Conservation (phyloP, 1,140 invertebrate genomes). For the Sitobion miscanthi region DNA sequence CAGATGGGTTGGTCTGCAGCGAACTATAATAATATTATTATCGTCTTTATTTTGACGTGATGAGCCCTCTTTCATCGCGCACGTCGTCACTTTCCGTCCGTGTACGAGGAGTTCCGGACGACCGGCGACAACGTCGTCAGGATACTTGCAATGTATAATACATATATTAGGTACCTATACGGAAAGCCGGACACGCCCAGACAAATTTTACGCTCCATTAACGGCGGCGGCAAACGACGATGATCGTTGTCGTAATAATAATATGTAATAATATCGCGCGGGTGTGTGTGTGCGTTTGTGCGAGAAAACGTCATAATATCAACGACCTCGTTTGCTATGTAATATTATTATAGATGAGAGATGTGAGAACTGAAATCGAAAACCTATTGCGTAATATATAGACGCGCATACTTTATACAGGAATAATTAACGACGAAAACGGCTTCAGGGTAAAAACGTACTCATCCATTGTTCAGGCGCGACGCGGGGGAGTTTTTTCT, state of each 20-base stretch:
- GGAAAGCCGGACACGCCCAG: slow-evolving; percentile 37
- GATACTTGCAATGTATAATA: background rate
- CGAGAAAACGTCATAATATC: slow-evolving; percentile 33
- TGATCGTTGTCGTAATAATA: slow-evolving; percentile 22
- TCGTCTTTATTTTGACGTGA: background rate
- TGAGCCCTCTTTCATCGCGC: background rate
- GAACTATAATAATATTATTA: background rate
- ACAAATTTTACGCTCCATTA: slow-evolving; percentile 52
- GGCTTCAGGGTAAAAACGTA: slow-evolving; percentile 45
- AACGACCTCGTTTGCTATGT: slow-evolving; percentile 29
- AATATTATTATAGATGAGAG: background rate
- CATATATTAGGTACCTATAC: background rate
- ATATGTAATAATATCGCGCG: slow-evolving; percentile 7
- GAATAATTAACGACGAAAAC: slow-evolving; percentile 34
- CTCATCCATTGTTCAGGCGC: slow-evolving; percentile 1
- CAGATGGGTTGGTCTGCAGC: background rate
- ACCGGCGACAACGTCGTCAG: slow-evolving; percentile 1
- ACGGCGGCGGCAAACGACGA: slow-evolving; percentile 25
- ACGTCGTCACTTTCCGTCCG: background rate
- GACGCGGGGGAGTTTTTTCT: slow-evolving; percentile 1
- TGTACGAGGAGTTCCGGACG: background rate
- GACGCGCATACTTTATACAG: too few relatives aligned
- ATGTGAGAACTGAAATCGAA: slow-evolving; percentile 32
- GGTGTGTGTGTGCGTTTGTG: slow-evolving; percentile 20
- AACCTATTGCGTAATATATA: slow-evolving; percentile 26